Percentiles rank a stretch among this genome's conserved stretches.
phyloP scores from a whole-genome alignment of 92 coral and sea anemone genomes.

The Bergia sp. region DNA sequence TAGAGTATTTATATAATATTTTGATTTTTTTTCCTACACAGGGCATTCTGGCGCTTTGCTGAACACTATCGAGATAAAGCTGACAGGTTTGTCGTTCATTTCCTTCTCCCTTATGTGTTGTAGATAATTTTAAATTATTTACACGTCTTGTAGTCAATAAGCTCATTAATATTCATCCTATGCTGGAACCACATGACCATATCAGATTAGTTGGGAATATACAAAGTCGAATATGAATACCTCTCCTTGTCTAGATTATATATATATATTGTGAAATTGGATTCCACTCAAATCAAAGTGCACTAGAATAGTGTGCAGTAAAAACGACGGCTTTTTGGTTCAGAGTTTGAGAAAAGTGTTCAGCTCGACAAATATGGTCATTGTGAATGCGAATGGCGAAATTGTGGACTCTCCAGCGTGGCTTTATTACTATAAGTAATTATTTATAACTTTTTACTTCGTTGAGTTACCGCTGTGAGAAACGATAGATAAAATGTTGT shows the following conservation, averaged over 20 bases:
- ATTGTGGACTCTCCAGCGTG: constrained; percentile 53
- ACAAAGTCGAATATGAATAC: background rate
- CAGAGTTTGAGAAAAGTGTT: background rate
- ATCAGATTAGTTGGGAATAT: constrained; percentile 12
- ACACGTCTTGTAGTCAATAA: background rate
- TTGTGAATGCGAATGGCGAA: constrained; percentile 10
- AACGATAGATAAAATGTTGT: background rate
- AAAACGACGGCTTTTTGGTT: background rate
- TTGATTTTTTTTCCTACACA: constrained; percentile 21
- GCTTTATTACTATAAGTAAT: constrained; percentile 73
- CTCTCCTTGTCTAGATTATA: background rate
- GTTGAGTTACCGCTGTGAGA: constrained; percentile 8
- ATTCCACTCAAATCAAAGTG: background rate
- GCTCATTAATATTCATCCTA: constrained; percentile 60
- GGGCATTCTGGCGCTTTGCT: constrained; percentile 95
- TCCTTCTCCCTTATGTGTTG: constrained; percentile 23
- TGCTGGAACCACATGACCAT: constrained; percentile 26
- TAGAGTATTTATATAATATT: background rate
- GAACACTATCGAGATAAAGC: constrained; percentile 90
- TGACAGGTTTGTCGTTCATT: constrained; percentile 69
- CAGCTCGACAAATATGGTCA: background rate
- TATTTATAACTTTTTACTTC: constrained; percentile 6
- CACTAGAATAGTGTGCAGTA: background rate
- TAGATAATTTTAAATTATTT: constrained; percentile 32
- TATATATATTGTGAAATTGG: background rate